These are phyloP conservation scores for Anomalospiza imberbis DNA, from an alignment of 2,797 vertebrate species.

Conservation along the genomic window DNA sequence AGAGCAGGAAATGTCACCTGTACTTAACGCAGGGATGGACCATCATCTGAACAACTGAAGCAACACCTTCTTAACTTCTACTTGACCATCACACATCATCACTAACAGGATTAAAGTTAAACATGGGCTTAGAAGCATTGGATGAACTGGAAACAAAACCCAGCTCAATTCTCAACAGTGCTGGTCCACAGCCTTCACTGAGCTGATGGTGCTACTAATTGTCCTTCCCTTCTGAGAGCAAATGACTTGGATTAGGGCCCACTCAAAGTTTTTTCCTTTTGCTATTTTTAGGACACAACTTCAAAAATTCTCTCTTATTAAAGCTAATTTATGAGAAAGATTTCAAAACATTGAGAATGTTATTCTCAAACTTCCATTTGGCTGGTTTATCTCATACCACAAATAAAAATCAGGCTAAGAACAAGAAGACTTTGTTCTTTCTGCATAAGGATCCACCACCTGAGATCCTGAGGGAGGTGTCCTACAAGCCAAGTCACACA, in stretches of 20 bases:
- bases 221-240: not conserved
- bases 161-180: not conserved
- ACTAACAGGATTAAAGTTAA: not conserved
- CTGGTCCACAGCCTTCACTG: not conserved
- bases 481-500: not conserved
- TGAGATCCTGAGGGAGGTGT: not conserved
- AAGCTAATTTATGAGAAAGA: not conserved
- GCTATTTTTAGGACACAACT: not conserved
- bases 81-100: not conserved
- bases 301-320: not conserved
- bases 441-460: not conserved
- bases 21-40: not conserved
- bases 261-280: not conserved
- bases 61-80: not conserved
- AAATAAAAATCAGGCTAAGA: not conserved
- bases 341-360: not conserved
- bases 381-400: not conserved
- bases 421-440: not conserved
- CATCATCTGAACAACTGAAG: not conserved
- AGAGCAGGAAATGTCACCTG: not conserved
- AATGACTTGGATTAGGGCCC: not conserved
- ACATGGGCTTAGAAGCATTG: not conserved
- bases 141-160: not conserved
- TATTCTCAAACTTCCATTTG: not conserved
- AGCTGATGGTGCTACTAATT: not conserved